Base-by-base conservation (phyloP, 2,888 invertebrate genomes). In the Andrena flavipes region DNA sequence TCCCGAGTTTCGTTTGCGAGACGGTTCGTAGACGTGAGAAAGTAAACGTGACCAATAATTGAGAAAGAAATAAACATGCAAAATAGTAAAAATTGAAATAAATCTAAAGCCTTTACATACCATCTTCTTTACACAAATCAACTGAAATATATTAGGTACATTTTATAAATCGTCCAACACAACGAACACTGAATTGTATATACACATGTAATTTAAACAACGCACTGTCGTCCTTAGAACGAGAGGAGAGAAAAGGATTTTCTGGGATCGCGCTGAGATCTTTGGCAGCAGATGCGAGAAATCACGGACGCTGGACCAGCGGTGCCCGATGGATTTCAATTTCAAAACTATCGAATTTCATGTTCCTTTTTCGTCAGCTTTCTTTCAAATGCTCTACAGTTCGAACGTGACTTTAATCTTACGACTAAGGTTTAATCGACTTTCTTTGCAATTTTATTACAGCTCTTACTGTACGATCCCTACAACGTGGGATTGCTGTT, bases 111-210 rank as follows among this genome's bases (percentile, higher is more conserved):
- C 91, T 92, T 87, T 92, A 92, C 92, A 92, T 92, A 92, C 92
- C 92, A 92, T 92, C 92, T 92, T 92, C 92, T 92, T 92, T 92
- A 92, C 92, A 92, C 92, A 92, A 92, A 92, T 92, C 91, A 92
- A 92, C 92, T 92, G 92, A 92, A 92, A 92, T 91, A 91, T 89
- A 92, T 89, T 87, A 91, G 90, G 90, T 89, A 90, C 82, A 90
- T 91, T 92, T 92, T 89, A 92, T 92, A 90, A 56, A 92, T 91
- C 89, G 76, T 90, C 87, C 82, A 80, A 84, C 56, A 85, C 54
- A 59, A 49, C 51, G 71, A 71, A 64, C 67, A 56, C 63, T 78
- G 60, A 82, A 10, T 80, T 77, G 65, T 79, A 84, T 80, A 69
- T 79, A 70, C 68, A 82, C 48, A 42, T 77, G 65, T 80, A 30